phyloP scores from a whole-genome alignment of 2,113 vertebrate species.

The Uria aalge region DNA sequence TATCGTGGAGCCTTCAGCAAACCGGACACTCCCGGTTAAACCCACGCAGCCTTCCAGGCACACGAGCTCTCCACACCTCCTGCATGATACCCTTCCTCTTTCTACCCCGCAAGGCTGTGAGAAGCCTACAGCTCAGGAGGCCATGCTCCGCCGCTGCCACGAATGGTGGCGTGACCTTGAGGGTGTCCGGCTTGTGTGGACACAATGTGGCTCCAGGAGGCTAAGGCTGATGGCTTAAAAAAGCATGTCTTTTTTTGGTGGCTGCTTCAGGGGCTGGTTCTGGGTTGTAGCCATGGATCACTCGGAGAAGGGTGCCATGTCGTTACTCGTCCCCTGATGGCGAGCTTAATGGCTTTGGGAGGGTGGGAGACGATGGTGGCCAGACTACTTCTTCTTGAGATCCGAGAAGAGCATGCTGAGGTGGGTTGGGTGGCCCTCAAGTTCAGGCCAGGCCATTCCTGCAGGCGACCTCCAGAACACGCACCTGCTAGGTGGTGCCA shows the following conservation, averaged over 20 bases:
- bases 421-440: too few relatives aligned
- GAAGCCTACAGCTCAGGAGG: not conserved
- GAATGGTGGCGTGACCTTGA: not conserved
- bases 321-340: not conserved
- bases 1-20: not conserved
- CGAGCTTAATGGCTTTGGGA: not conserved
- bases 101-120: not conserved
- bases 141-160: fast-evolving
- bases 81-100: too few relatives aligned
- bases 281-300: not conserved
- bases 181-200: not conserved
- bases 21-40: not conserved
- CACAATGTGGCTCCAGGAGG: not conserved
- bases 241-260: not conserved
- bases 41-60: not conserved
- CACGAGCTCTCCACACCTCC: not conserved
- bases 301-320: not conserved
- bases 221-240: not conserved
- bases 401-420: not conserved
- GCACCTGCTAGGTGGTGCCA: not conserved
- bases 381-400: not conserved
- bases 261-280: not conserved
- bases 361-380: not conserved
- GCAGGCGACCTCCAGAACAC: not conserved
- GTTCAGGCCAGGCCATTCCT: not conserved